A percentile compares a stretch with the other conserved stretches of the same genome.
These are phyloP conservation scores for Metaphire vulgaris DNA, from an alignment of 1,140 invertebrate genomes.

Conservation along the genomic window DNA sequence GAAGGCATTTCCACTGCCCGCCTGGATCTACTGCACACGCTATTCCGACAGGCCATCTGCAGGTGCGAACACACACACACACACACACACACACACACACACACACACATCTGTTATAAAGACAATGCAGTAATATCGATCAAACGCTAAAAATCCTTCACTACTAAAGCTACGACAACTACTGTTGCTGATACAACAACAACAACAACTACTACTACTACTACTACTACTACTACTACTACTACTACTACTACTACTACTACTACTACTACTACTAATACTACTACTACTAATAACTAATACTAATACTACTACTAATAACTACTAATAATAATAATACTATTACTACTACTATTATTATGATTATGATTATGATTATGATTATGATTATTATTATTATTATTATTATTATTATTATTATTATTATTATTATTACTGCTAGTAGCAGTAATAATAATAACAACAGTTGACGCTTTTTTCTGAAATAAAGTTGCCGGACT, in stretches of 20 bases:
- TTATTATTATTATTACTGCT: not conserved
- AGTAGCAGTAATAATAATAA: not conserved
- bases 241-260: constrained; percentile 3
- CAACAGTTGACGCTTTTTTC: not conserved
- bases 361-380: too few species aligned
- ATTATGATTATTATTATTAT: too few species aligned
- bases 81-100: too few species aligned
- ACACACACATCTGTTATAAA: too few species aligned
- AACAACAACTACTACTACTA: constrained; percentile 7
- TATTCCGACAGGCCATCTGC: constrained; percentile 91
- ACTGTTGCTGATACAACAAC: not conserved
- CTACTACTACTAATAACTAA: too few species aligned
- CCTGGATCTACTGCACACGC: constrained; percentile 94
- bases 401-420: not conserved
- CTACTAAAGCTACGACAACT: not conserved
- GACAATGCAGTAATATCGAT: too few species aligned
- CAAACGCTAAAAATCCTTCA: too few species aligned
- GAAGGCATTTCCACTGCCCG: constrained; percentile 62
- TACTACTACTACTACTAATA: constrained; percentile 6
- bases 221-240: constrained; percentile 2
- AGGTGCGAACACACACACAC: too few species aligned
- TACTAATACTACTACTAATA: too few species aligned
- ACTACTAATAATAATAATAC: too few species aligned
- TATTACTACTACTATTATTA: too few species aligned
- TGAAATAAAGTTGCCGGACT: not conserved